Conservation (phyloP, 2,888 invertebrate genomes). For the Malthinus flaveolus region DNA sequence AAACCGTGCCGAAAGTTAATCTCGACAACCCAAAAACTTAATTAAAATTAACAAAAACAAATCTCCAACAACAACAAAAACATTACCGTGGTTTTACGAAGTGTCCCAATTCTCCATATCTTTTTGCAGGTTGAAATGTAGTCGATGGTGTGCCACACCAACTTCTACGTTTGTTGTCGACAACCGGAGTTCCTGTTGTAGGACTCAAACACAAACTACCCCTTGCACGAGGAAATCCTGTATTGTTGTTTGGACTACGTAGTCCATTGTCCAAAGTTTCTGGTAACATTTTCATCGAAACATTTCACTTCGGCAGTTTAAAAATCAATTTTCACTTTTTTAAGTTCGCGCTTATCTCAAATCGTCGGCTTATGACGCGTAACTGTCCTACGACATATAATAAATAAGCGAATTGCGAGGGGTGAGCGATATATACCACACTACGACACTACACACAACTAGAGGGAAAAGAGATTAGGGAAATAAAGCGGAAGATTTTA, state of each 20-base stretch:
- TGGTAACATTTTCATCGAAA: conserved; percentile 42
- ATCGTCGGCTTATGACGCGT: conserved; percentile 20
- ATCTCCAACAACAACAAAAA: background rate
- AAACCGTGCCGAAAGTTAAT: conserved; percentile 16
- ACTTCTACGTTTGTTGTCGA: conserved; percentile 49
- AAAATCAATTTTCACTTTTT: conserved; percentile 26
- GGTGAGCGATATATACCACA: conserved; percentile 23
- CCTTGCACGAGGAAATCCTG: conserved; percentile 46
- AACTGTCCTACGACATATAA: conserved; percentile 20
- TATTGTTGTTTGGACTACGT: conserved; percentile 52
- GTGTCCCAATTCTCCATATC: conserved; percentile 52
- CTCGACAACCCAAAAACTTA: conserved; percentile 6
- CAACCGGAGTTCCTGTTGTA: conserved; percentile 42
- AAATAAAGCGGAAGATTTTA: background rate
- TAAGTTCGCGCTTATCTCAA: conserved; percentile 22
- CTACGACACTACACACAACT: conserved; percentile 12
- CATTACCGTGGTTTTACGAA: conserved; percentile 50
- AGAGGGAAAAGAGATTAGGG: conserved; percentile 31
- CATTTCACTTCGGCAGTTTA: conserved; percentile 15
- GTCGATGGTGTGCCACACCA: conserved; percentile 50
- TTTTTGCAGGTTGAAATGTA: conserved; percentile 35
- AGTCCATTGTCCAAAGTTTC: conserved; percentile 51
- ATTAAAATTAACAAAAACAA: conserved; percentile 15
- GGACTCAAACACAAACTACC: conserved; percentile 52
- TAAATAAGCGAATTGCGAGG: conserved; percentile 12